phyloP scores from a whole-genome alignment of 2,113 vertebrate species.

The Poecile atricapillus region DNA sequence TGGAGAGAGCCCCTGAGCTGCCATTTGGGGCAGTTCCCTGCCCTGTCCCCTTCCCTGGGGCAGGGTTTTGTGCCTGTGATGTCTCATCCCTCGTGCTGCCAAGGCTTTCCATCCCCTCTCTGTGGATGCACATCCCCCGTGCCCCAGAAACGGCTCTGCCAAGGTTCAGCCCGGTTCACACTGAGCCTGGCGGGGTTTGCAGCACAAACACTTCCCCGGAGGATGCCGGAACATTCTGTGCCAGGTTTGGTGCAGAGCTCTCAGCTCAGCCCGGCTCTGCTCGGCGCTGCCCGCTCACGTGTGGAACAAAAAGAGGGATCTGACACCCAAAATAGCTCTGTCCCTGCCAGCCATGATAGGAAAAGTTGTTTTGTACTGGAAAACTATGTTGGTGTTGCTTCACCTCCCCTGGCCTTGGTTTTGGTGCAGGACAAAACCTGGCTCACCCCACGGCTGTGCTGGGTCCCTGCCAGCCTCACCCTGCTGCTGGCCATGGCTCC shows the following conservation, averaged over 20 bases:
- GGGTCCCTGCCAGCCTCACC: neutral
- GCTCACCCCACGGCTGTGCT: neutral
- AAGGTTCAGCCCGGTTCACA: neutral
- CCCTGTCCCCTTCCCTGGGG: neutral
- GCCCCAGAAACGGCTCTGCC: neutral
- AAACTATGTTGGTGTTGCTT: neutral
- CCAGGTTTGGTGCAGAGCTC: neutral
- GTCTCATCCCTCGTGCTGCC: rapidly evolving
- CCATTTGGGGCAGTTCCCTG: neutral
- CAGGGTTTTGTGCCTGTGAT: neutral
- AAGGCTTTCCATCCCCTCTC: neutral
- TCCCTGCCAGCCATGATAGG: neutral
- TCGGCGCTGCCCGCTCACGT: neutral
- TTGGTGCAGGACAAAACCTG: neutral
- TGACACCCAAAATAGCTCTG: neutral
- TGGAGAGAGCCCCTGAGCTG: rapidly evolving
- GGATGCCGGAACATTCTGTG: neutral
- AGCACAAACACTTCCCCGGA: neutral
- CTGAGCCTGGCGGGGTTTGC: neutral
- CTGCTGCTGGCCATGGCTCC: rapidly evolving
- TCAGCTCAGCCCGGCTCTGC: neutral
- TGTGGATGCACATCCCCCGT: rapidly evolving
- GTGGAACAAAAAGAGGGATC: neutral
- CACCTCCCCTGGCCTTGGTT: neutral
- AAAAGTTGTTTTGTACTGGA: neutral